These are phyloP conservation scores for Lipotes vexillifer DNA, from an alignment of 2,113 vertebrate genomes.

Conservation along the genomic window DNA sequence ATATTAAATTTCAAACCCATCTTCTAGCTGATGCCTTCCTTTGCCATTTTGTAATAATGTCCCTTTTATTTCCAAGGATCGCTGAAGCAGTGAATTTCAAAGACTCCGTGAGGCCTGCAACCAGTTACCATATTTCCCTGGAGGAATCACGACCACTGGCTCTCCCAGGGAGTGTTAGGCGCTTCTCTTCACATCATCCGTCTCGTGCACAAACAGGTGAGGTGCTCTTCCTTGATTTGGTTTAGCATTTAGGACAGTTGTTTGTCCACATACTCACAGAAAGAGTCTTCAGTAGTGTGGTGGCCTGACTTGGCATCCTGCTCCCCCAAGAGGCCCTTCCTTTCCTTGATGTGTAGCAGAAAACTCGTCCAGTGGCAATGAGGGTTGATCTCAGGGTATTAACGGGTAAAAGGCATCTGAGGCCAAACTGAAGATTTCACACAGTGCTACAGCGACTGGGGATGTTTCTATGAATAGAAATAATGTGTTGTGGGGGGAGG, in stretches of 20 bases:
- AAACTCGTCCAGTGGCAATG: not conserved
- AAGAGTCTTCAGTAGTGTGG: not conserved
- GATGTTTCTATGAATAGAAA: not conserved
- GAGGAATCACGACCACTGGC: fast-evolving
- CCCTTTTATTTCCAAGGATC: not conserved
- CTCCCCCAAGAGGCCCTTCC: not conserved
- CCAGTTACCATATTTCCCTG: not conserved
- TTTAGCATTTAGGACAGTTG: not conserved
- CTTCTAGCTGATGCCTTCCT: not conserved
- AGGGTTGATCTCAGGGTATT: not conserved
- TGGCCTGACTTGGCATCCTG: not conserved
- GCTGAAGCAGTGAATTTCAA: not conserved
- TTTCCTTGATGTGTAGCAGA: not conserved
- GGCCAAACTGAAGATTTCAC: fast-evolving
- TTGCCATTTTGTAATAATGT: not conserved
- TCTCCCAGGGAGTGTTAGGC: not conserved
- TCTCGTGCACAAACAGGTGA: fast-evolving
- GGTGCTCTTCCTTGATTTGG: not conserved
- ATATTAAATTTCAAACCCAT: not conserved
- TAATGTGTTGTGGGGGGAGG: fast-evolving
- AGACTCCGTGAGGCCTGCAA: fast-evolving
- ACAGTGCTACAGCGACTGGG: not conserved
- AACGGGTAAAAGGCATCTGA: not conserved
- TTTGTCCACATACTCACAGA: not conserved
- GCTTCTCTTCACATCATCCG: fast-evolving